These are phyloP conservation scores for Pomatostomus ruficeps DNA, from an alignment of 2,113 vertebrate genomes.

Conservation along the genomic window DNA sequence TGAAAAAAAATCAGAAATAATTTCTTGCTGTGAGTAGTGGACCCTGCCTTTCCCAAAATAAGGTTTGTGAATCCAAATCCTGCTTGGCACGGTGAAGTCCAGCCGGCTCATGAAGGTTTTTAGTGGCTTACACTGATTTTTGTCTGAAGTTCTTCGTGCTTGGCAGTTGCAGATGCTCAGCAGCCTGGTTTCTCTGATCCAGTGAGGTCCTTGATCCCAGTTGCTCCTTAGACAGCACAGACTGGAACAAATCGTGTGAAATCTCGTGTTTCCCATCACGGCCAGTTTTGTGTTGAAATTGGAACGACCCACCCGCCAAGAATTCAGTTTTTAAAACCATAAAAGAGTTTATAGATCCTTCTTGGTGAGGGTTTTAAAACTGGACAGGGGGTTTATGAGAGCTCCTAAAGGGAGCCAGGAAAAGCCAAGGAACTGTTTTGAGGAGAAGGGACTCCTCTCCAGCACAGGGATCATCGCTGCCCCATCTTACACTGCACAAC, in stretches of 20 bases:
- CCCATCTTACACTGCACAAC: background rate
- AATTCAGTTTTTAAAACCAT: background rate
- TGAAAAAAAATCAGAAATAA: background rate
- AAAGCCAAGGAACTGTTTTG: background rate
- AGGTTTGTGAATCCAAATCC: background rate
- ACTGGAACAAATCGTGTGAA: background rate
- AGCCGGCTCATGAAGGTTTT: background rate
- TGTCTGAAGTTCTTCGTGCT: background rate
- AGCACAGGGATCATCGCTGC: background rate
- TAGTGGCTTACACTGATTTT: background rate
- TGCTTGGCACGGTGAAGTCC: fast-evolving
- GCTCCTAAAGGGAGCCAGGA: background rate
- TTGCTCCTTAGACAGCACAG: background rate
- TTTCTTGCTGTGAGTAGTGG: background rate
- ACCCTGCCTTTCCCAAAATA: background rate
- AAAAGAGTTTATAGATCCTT: background rate
- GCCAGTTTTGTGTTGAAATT: background rate
- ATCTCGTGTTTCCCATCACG: background rate
- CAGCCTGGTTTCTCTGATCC: background rate
- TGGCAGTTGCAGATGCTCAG: background rate
- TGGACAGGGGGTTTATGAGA: background rate
- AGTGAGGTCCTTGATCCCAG: background rate
- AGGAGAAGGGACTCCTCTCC: background rate
- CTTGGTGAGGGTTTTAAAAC: background rate
- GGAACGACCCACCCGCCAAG: background rate